Base-by-base conservation (phyloP, 1,140 invertebrate species). In the Orussus abietinus region DNA sequence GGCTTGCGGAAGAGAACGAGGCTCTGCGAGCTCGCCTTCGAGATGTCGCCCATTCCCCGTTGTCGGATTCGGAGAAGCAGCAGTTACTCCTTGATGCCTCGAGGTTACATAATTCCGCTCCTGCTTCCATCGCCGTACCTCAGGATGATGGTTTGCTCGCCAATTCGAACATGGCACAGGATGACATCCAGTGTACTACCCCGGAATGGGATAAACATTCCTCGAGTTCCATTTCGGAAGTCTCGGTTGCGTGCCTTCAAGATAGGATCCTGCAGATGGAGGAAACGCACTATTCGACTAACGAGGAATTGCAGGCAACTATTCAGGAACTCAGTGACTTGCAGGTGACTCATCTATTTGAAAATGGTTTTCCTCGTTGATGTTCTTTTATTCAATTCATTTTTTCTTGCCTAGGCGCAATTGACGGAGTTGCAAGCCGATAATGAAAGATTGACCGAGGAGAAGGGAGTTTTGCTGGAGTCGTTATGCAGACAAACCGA, bases 221-320 rank as follows among this genome's bases (percentile, higher is more conserved):
- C 15, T 80, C 80, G 11, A 85, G 84, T 38, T 90, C 86, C 15
- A 77, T 88, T 14, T 90, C 88, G 61, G 90, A 94, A 68, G 83
- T 93, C 10, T 93, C 91, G 6, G 88, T 95, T 38, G 89, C 90
- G 2, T 93, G 91, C 69, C 75, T 96, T 25, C 92, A 95, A 66
- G 92, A 95, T 62, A 81, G 90, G 55, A 92, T 95, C 51, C 77
- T 90, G 52, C 90, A 95, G 69, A 77, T 78, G 75, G 77, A 78
- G 48, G 77, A 78, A 46, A 77, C 74, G 3, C 74, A 75, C 61
- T 80, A 75, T 52, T 85, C 85, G 34, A 96, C 92, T n/a, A 93
- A 90, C 63, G 92, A 96, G 72, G 93, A 96, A 69, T 75, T 96
- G 1, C 92, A 96, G 73, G 93, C 92, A 0, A 96, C 92, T 0